phyloP scores from a whole-genome alignment of 2,797 vertebrate genomes.

The Enteromius mattozi region DNA sequence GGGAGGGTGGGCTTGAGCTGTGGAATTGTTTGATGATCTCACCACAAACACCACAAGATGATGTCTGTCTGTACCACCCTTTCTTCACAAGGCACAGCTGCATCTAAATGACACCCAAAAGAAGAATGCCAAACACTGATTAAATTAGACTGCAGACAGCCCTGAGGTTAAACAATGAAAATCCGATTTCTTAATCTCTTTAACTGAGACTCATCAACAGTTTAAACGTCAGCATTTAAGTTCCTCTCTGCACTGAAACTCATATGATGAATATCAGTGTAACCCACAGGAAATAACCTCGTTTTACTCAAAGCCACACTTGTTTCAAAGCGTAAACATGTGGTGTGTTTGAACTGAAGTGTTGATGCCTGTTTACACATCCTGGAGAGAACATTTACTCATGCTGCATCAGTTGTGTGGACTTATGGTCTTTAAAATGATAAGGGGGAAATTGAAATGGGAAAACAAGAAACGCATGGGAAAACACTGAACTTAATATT shows the following conservation, averaged over 20 bases:
- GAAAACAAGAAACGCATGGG: not conserved
- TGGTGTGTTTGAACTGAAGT: constrained; percentile 21
- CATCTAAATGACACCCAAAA: not conserved
- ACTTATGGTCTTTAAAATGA: constrained; percentile 11
- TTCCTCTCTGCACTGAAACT: not conserved
- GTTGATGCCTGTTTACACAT: constrained; percentile 25
- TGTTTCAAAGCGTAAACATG: not conserved
- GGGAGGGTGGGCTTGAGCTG: not conserved
- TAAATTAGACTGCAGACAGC: not conserved
- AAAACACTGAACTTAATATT: not conserved
- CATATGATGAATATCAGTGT: not conserved
- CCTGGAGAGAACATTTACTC: constrained; percentile 3
- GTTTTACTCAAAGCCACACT: not conserved
- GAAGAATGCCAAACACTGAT: constrained; percentile 7
- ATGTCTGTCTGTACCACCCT: not conserved
- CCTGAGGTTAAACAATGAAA: not conserved
- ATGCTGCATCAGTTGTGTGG: not conserved
- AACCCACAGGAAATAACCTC: not conserved
- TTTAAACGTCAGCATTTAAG: not conserved
- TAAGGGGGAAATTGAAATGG: not conserved
- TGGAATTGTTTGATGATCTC: constrained; percentile 3
- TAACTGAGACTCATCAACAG: not conserved
- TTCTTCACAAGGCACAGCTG: constrained; percentile 4
- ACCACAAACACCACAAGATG: constrained; percentile 1
- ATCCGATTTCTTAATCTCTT: constrained; percentile 13